A percentile compares a stretch with the other conserved stretches of the same genome.
Evolutionary conservation across 2,797 vertebrate genomes (phyloP).

Genomic region (Sebastes melanostomus): DNA sequence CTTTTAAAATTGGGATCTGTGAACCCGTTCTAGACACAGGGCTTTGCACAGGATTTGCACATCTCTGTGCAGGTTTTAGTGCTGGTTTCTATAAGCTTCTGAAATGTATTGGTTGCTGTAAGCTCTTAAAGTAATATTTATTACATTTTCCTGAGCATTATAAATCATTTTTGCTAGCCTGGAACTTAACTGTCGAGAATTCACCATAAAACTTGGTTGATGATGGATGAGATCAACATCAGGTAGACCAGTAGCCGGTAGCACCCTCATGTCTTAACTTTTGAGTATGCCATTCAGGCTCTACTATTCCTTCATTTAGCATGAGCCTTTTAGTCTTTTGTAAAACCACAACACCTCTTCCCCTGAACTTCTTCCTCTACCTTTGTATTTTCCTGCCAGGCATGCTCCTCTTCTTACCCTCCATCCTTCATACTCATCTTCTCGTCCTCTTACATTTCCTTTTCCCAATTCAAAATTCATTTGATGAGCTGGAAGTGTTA

Average conservation of each 20-base stretch:
- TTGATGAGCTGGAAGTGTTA: neutral
- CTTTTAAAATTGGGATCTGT: neutral
- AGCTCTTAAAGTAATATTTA: constrained; percentile 14
- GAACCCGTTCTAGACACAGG: neutral
- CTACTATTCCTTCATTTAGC: neutral
- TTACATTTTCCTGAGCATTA: constrained; percentile 3
- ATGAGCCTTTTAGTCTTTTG: neutral
- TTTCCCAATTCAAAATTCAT: neutral
- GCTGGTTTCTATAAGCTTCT: neutral
- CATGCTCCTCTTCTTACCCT: neutral
- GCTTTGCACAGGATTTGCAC: neutral
- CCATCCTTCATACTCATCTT: neutral
- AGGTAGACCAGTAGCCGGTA: neutral
- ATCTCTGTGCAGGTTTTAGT: neutral
- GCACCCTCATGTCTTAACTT: neutral
- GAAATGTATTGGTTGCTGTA: constrained; percentile 9
- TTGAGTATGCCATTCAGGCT: too few species aligned
- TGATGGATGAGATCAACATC: neutral
- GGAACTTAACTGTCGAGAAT: constrained; percentile 9
- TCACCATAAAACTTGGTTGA: neutral
- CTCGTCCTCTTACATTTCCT: neutral
- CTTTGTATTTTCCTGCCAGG: neutral
- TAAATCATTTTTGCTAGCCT: constrained; percentile 14
- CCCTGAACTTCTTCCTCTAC: neutral
- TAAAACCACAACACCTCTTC: neutral